Base-by-base conservation (phyloP, 2,797 vertebrate species). In the Otolemur crassicaudatus region DNA sequence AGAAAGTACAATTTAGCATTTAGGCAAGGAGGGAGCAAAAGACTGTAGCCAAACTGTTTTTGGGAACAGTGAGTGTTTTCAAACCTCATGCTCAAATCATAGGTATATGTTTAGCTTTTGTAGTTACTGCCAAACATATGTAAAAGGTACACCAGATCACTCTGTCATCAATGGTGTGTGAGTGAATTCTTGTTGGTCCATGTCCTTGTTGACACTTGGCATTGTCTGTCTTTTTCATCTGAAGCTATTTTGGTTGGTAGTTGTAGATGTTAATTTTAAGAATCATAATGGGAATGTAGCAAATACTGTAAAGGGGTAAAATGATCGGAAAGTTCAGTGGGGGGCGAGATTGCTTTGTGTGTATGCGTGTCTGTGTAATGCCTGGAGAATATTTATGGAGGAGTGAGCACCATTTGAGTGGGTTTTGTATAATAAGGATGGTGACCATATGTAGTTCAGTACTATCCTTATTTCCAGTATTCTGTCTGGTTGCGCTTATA, bases 191-290 rank as follows among this genome's bases (percentile, higher is more conserved):
- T 82, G 6, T 85, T 83, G 58, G 1, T 58, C 46, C 22, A 17
- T 14, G 2, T 87, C 77, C 7, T 84, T 88, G 43, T 31, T 49
- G 75, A 31, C 73, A 81, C 20, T 94, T 89, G 83, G 29, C 79
- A 91, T 95, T 90, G 49, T 58, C 61, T 85, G 0, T 81, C 20
- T 56, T 90, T 95, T 90, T 90, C 34, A 79, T 77, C 92, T 87
- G 81, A 87, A 73, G 63, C 31, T 40, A 25, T 82, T 83, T 70
- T 90, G 86, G 22, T 92, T 53, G 46, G 37, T 91, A 89, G 60
- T 92, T 92, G 82, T 0, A 94, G 61, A 82, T 77, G 25, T 31
- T 60, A 80, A 46, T 86, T 94, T 95, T 89, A 90, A 82, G 27
- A 86, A 65, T 22, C 16, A 7, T 34, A 67, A 17, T 84, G 72